Percentiles rank a stretch among this genome's conserved stretches.
Evolutionary conservation across 2,113 vertebrate genomes (phyloP).

Genomic region (Mesoclemmys tuberculata): DNA sequence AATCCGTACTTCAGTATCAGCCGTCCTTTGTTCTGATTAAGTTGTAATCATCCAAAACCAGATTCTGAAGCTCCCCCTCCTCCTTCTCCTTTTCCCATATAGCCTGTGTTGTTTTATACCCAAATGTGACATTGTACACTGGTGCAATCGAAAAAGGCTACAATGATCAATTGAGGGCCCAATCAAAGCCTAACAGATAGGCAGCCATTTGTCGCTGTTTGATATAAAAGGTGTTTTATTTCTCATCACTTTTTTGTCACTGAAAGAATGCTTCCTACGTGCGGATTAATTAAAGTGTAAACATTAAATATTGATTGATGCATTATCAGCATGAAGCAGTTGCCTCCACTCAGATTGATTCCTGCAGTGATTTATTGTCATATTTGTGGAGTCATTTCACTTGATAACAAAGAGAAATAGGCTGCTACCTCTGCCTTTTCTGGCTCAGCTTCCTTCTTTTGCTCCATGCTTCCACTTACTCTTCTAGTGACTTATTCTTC

Average conservation of each 20-base stretch:
- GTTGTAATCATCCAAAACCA: conserved; percentile 47
- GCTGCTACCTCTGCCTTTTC: conserved; percentile 83
- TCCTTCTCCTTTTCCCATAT: conserved; percentile 39
- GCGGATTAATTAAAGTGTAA: conserved; percentile 99
- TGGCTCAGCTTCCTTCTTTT: conserved; percentile 6
- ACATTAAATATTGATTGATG: conserved; percentile 99
- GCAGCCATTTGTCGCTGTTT: conserved; percentile 78
- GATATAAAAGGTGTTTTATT: conserved; percentile 96
- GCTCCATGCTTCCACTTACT: conserved; percentile 76
- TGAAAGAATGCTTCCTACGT: conserved; percentile 96
- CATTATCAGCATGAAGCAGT: conserved; percentile 99
- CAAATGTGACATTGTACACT: conserved; percentile 67
- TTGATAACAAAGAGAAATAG: conserved; percentile 99
- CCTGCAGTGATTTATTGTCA: conserved; percentile 99
- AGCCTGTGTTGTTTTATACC: conserved; percentile 52
- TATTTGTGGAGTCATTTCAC: conserved; percentile 99
- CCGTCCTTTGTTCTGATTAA: conserved; percentile 60
- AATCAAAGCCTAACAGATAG: conserved; percentile 82
- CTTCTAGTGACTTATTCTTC: conserved; percentile 28
- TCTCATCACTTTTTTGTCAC: conserved; percentile 95
- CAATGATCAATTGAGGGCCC: conserved; percentile 81
- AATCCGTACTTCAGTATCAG: conserved; percentile 32
- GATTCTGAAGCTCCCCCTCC: conserved; percentile 30
- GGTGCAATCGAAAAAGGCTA: conserved; percentile 53
- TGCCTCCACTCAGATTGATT: conserved; percentile 98